These are phyloP conservation scores for Aphidius gifuensis DNA, from an alignment of 1,140 invertebrate species.

Conservation along the genomic window DNA sequence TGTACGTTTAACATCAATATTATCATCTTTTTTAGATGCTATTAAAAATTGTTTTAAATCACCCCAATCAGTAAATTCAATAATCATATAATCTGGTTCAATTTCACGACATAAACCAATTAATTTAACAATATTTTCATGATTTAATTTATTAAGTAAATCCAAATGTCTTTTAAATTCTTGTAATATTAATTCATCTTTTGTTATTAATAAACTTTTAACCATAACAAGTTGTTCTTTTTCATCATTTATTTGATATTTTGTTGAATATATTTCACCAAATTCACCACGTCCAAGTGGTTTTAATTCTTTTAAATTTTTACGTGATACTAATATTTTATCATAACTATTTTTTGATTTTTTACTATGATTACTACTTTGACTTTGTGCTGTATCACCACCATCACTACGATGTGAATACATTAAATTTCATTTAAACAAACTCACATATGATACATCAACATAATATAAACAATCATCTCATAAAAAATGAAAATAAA, in stretches of 20 bases:
- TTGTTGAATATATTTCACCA: constrained; percentile 83
- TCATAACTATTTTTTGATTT: constrained; percentile 76
- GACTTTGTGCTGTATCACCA: constrained; percentile 74
- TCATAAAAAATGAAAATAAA: too few species aligned
- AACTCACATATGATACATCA: not conserved
- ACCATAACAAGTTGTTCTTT: constrained; percentile 61
- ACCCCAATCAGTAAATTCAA: constrained; percentile 94
- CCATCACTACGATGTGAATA: constrained; percentile 74
- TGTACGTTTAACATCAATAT: constrained; percentile 46
- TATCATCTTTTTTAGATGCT: constrained; percentile 65
- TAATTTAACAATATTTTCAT: constrained; percentile 76
- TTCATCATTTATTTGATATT: constrained; percentile 45
- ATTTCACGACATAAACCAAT: constrained; percentile 78
- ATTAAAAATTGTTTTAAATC: constrained; percentile 91
- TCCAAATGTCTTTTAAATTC: constrained; percentile 88
- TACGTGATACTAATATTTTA: constrained; percentile 69
- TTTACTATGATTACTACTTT: constrained; percentile 66
- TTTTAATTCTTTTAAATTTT: constrained; percentile 74
- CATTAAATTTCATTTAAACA: constrained; percentile 43
- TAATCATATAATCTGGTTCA: constrained; percentile 84
- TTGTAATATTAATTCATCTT: constrained; percentile 71
- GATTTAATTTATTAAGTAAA: constrained; percentile 74
- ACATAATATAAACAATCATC: too few species aligned
- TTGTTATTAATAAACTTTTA: constrained; percentile 70
- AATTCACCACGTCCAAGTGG: constrained; percentile 87